Evolutionary conservation across 2,888 invertebrate genomes (phyloP), one percentile per base, ranked within the genome.

Genomic region (Hydrotaea cyrtoneurina): DNA sequence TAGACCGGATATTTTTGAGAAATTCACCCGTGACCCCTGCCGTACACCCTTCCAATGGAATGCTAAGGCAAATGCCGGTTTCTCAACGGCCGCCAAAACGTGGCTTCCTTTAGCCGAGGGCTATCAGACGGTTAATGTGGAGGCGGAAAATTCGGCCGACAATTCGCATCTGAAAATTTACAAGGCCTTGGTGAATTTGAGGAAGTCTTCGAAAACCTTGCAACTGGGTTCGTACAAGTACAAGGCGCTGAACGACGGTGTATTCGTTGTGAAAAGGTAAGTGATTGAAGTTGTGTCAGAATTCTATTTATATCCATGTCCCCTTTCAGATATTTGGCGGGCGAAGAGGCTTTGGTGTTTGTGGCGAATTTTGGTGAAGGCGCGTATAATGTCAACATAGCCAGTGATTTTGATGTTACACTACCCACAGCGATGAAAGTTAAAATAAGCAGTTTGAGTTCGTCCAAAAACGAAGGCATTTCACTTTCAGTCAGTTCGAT

Each of bases 41-140:
- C 92, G 95, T 73, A 94, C 94, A 0, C 95, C 95, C 0, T 94
- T 93, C 89, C 94, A 94, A 86, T 95, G 95, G 95, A 92, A 93
- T 86, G 85, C 88, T 13, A 87, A 89, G 0, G 89, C 83, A 4
- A 93, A 92, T 86, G 11, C 89, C 86, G 2, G 89, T 75, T 93
- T 92, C 83, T 91, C 92, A 0, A 89, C 87, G 0, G 89, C 88
- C 2, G 0, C 64, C 0, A 89, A 88, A 31, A 91, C 92, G 0
- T 92, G 92, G 92, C 81, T 92, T 13, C 92, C 92, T 0, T 78
- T 92, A 10, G 94, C 95, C 72, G 90, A 91, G 0, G 94, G 95
- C 89, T 96, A 95, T 87, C 87, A 87, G 78, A 92, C 91, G 0
- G 86, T 94, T 0, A 96, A 96, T 88, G 92, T 96, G 46, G 93